Base-by-base conservation (phyloP, 2,113 vertebrate genomes). In the Neotragus pygmaeus region DNA sequence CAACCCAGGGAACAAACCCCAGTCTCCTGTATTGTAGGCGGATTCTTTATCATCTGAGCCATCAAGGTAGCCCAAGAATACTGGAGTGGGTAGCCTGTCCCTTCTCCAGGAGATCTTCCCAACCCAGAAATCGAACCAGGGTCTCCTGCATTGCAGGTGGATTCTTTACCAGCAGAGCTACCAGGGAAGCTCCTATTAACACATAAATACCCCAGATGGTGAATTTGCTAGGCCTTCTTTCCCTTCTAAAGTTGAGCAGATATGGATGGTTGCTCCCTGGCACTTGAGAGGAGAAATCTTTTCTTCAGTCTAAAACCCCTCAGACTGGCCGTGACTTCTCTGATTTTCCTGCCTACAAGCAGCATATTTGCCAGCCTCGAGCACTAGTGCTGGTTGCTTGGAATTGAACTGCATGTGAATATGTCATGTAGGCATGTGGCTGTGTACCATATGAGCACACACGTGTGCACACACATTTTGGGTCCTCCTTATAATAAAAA, bases 401-500 rank as follows among this genome's bases (percentile, higher is more conserved):
- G 90, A 91, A 90, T 82, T 88, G 6, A 90, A 91, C 2, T 49
- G 15, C 39, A 19, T 73, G 81, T 88, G 70, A 84, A 84, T 88
- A 10, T 70, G 53, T 58, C 84, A 96, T 85, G 28, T 86, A 84
- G 85, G 77, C 85, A 95, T 14, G 1, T 27, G 55, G 23, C 45
- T 60, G 47, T 16, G 7, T 15, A 60, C 36, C 28, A 7, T n/a
- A 30, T 25, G 21, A 2, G 7, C 5, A 7, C 43, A 28, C 11
- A 23, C 1, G 0, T 39, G 81, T 9, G 1, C 33, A 23, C 36
- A 58, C 19, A 81, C 16, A 36, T 19, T 86, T 39, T 28, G 55
- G 58, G 94, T 93, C 33, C 58, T 94, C 85, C 84, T 66, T 86
- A 77, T 8, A 95, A 83, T 39, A 84, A 81, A 93, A 88, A 43